phyloP scores from a whole-genome alignment of 2,888 invertebrate species.

The Epirrita christyi region DNA sequence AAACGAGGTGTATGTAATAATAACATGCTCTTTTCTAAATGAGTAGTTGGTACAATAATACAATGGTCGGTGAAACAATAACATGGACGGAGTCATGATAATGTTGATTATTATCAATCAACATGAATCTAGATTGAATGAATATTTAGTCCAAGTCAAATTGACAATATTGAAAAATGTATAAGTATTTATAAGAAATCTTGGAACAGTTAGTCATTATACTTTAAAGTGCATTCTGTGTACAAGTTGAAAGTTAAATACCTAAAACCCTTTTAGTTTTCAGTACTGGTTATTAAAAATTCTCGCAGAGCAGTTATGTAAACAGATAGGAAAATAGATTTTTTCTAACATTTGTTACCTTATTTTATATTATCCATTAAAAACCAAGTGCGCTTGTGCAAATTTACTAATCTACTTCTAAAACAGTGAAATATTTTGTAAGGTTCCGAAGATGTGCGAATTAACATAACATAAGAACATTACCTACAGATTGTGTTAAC shows the following conservation, averaged over 20 bases:
- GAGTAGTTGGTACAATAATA: conserved; percentile 6
- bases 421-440: background rate
- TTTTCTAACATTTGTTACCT: background rate
- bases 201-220: no score
- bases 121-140: background rate
- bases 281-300: no score
- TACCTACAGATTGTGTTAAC: conserved; percentile 45
- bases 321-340: background rate
- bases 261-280: no score
- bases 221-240: no score
- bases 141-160: no score
- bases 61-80: conserved; percentile 13
- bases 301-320: no score
- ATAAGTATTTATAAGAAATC: no score
- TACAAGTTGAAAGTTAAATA: no score
- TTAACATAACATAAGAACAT: conserved; percentile 27
- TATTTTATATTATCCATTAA: background rate
- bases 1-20: conserved; percentile 16
- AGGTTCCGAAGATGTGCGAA: conserved; percentile 12
- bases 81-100: conserved; percentile 6
- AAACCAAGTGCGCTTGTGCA: conserved; percentile 7
- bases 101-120: conserved; percentile 11
- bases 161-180: no score
- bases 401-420: background rate
- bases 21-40: conserved; percentile 17